Conservation (phyloP, 92 coral and sea anemone species). For the Blastomussa wellsi region DNA sequence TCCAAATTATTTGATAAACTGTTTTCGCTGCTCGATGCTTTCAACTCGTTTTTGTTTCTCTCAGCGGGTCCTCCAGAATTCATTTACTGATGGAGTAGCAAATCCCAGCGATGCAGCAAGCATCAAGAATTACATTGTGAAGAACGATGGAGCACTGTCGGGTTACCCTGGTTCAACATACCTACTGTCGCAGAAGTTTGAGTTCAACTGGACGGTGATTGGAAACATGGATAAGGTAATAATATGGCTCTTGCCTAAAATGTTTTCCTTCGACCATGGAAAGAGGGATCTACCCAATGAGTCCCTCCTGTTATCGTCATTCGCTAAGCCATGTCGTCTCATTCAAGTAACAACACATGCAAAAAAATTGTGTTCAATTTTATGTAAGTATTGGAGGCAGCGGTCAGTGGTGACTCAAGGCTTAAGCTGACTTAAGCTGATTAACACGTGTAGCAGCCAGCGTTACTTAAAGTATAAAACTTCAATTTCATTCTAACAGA, state of each 20-base stretch:
- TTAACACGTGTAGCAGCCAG: too few species aligned
- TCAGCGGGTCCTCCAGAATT: constrained; percentile 67
- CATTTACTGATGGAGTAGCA: constrained; percentile 72
- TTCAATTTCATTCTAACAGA: constrained; percentile 24
- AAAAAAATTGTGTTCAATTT: too few species aligned
- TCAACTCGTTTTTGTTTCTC: not conserved
- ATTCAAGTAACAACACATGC: too few species aligned
- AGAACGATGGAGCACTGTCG: constrained; percentile 45
- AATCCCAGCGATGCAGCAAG: constrained; percentile 79
- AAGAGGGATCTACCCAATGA: too few species aligned
- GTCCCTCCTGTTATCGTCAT: too few species aligned
- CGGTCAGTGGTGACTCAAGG: too few species aligned
- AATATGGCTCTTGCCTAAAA: too few species aligned
- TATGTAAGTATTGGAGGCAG: too few species aligned
- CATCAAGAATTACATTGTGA: constrained; percentile 56
- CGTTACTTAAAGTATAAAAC: not conserved
- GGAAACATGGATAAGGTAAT: constrained; percentile 71
- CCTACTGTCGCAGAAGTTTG: constrained; percentile 78
- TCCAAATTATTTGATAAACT: too few species aligned
- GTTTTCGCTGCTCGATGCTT: not conserved
- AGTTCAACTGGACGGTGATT: constrained; percentile 76
- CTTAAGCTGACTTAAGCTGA: too few species aligned
- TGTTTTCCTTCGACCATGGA: too few species aligned
- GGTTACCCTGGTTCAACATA: constrained; percentile 74
- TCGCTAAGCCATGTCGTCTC: too few species aligned